Conservation (phyloP, 2,797 vertebrate genomes). For the Etheostoma perlongum region DNA sequence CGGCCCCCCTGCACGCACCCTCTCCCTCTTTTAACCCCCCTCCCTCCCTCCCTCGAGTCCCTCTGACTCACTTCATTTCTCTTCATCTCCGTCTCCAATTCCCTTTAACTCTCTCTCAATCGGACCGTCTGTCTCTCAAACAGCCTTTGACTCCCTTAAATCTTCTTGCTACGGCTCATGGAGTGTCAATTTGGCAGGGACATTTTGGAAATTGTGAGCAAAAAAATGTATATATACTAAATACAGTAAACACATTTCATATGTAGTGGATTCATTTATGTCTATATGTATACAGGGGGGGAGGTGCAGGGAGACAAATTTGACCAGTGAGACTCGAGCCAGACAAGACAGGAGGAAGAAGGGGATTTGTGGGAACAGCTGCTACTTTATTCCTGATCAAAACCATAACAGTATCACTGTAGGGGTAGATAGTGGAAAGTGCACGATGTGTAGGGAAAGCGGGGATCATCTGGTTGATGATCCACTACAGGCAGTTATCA, state of each 20-base stretch:
- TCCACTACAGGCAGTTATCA: conserved; percentile 67
- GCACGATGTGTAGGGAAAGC: neutral
- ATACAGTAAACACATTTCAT: conserved; percentile 40
- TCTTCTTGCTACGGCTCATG: conserved; percentile 60
- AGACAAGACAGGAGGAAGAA: conserved; percentile 61
- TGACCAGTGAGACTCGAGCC: conserved; percentile 56
- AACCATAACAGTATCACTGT: conserved; percentile 71
- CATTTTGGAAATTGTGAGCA: conserved; percentile 39
- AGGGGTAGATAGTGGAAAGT: conserved; percentile 42
- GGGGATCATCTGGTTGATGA: conserved; percentile 50
- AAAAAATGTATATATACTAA: conserved; percentile 50
- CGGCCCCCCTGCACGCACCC: neutral
- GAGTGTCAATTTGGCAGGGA: conserved; percentile 65
- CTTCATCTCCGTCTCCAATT: conserved; percentile 83
- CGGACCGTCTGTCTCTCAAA: conserved; percentile 70
- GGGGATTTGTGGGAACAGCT: conserved; percentile 78
- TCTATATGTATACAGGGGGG: conserved; percentile 44
- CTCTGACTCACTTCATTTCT: conserved; percentile 83
- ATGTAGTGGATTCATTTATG: conserved; percentile 26
- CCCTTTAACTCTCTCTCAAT: conserved; percentile 77
- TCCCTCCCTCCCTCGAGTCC: conserved; percentile 39
- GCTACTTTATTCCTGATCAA: conserved; percentile 81
- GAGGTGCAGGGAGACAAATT: conserved; percentile 24
- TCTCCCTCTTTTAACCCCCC: conserved; percentile 29
- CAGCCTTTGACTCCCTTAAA: conserved; percentile 57